Percentiles rank a stretch among this genome's conserved stretches.
These are phyloP conservation scores for Ectemnius continuus DNA, from an alignment of 2,888 invertebrate genomes.

Conservation along the genomic window DNA sequence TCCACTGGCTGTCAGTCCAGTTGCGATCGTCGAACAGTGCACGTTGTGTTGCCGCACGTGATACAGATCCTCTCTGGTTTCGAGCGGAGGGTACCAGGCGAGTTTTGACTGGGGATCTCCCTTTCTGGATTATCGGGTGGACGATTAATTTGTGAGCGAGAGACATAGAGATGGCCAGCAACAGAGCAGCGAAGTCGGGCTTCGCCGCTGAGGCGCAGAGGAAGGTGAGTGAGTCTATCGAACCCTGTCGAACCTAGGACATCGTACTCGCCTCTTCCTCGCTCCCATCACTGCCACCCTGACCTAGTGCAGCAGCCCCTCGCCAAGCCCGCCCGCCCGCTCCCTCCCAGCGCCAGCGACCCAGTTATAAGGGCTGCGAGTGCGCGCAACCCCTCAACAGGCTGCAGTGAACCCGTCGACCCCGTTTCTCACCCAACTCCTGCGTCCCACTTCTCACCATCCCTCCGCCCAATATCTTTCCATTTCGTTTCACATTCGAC, in stretches of 20 bases:
- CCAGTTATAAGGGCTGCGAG: slow-evolving; percentile 36
- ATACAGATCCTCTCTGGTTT: background rate
- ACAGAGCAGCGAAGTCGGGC: slow-evolving; percentile 94
- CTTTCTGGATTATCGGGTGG: slow-evolving; percentile 19
- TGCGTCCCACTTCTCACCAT: background rate
- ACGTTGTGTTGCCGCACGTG: slow-evolving; percentile 20
- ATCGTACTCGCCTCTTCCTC: background rate
- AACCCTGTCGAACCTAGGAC: background rate
- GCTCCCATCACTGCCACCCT: slow-evolving; percentile 46
- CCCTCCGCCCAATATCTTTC: no score
- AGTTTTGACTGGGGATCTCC: background rate
- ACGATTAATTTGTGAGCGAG: background rate
- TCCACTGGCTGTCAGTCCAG: slow-evolving; percentile 60
- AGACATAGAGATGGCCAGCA: slow-evolving; percentile 83
- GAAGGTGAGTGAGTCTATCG: slow-evolving; percentile 90
- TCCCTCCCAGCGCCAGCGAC: slow-evolving; percentile 29
- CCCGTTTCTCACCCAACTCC: no score
- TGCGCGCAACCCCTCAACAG: background rate
- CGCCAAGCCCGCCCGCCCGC: no score
- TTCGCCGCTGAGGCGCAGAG: slow-evolving; percentile 97
- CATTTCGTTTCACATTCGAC: no score
- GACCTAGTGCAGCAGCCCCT: slow-evolving; percentile 62
- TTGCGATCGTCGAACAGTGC: slow-evolving; percentile 65
- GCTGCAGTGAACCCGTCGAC: no score
- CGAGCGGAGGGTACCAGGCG: no score